Percentiles rank a stretch among this genome's conserved stretches.
Evolutionary conservation across 2,113 vertebrate species (phyloP).

Genomic region (Rhinolophus ferrumequinum): DNA sequence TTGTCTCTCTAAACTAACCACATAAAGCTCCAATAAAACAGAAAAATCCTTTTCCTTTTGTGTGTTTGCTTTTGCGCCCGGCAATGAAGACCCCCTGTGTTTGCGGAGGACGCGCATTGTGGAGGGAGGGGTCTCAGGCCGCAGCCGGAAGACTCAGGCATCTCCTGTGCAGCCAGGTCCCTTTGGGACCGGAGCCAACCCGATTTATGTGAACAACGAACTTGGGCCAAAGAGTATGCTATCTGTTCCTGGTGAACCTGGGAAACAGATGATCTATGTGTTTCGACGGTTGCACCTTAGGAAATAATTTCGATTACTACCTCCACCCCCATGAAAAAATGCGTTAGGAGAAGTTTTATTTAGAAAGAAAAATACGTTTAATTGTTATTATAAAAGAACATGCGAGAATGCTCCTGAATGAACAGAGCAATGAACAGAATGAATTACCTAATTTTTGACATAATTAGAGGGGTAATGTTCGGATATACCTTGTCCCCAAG

Average conservation of each 20-base stretch:
- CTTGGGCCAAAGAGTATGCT: conserved; percentile 14
- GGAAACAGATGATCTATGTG: conserved; percentile 43
- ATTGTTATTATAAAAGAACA: not conserved
- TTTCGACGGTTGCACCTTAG: not conserved
- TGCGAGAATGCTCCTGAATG: not conserved
- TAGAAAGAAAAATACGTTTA: not conserved
- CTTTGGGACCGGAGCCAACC: conserved; percentile 63
- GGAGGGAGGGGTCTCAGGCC: not conserved
- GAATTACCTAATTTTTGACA: not conserved
- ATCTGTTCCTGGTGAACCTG: conserved; percentile 57
- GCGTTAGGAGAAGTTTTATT: not conserved
- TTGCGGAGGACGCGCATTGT: not conserved
- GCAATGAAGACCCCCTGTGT: not conserved
- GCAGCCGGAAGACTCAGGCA: conserved; percentile 59
- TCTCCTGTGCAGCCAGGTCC: conserved; percentile 72
- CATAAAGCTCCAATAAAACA: conserved; percentile 65
- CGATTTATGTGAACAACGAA: conserved; percentile 67
- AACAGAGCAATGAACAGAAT: not conserved
- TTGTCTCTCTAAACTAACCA: conserved; percentile 71
- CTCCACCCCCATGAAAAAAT: not conserved
- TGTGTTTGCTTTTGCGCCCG: conserved; percentile 30
- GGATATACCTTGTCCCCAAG: not conserved
- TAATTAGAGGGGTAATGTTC: not conserved
- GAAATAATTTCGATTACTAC: not conserved
- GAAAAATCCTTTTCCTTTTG: conserved; percentile 42